These are phyloP conservation scores for Sigmodon hispidus DNA, from an alignment of 2,113 vertebrate genomes.

Conservation along the genomic window DNA sequence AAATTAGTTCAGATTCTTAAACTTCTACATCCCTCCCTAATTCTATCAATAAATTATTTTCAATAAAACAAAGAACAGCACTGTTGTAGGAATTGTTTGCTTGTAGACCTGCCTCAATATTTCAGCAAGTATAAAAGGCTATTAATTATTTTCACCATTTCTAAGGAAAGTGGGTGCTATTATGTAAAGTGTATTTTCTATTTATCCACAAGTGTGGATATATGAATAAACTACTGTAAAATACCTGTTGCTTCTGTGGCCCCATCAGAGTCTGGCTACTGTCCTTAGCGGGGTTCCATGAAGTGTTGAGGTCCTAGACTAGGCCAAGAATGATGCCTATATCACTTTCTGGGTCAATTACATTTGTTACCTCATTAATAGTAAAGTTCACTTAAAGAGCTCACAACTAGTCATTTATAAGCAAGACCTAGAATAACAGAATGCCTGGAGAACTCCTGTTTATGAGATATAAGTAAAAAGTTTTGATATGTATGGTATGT, in stretches of 20 bases:
- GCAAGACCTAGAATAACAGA: neutral
- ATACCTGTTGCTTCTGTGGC: constrained; percentile 38
- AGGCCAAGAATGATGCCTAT: neutral
- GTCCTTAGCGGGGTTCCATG: neutral
- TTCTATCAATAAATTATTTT: neutral
- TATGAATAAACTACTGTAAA: neutral
- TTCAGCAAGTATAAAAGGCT: constrained; percentile 15
- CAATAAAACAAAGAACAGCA: neutral
- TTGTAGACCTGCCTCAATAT: neutral
- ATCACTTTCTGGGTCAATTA: neutral
- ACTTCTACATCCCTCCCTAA: neutral
- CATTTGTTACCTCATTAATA: neutral
- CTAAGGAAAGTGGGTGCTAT: constrained; percentile 14
- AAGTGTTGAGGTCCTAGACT: neutral
- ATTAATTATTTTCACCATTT: constrained; percentile 54
- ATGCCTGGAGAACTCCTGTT: neutral
- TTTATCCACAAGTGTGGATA: neutral
- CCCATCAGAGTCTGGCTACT: neutral
- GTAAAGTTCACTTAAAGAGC: neutral
- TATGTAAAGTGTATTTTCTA: constrained; percentile 12
- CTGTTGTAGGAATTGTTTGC: neutral
- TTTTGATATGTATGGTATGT: neutral
- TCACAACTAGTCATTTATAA: neutral
- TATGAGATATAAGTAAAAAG: constrained; percentile 13
- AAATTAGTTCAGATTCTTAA: constrained; percentile 14